Evolutionary conservation across 1,140 invertebrate genomes (phyloP), one percentile per base, ranked within the genome.

Genomic region (Ips nitidus): DNA sequence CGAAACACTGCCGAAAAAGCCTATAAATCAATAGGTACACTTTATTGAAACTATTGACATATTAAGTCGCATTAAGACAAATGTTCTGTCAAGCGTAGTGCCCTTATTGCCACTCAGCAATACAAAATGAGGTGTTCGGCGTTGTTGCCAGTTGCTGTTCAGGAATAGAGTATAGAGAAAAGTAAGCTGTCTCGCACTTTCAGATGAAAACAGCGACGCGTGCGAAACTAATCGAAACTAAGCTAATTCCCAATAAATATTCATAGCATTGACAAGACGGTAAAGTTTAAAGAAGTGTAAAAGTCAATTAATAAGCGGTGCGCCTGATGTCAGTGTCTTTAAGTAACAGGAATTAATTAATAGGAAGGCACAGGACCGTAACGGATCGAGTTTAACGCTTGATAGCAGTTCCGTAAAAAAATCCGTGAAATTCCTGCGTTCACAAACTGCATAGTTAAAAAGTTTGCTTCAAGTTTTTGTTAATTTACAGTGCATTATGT

Each of bases 41-140:
- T 68, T 71, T 71, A 71, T 71, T 71, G 70, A 71, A 71, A 67
- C 70, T 71, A 71, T 71, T 68, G 70, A 71, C 70, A 71, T 71
- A 71, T 71, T 71, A 71, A 63, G 65, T 67, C 65, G 66, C 65
- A 71, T 71, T 71, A 71, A 71, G 70, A 71, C 70, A 71, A 71
- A 71, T 71, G 70, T 71, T 71, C 65, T 71, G 70, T 71, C 70
- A 71, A 58, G 65, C 59, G 52, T 52, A 52, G 59, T 58, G 41
- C 22, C 58, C 63, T 71, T 71, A 71, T 71, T 71, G 70, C 61
- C 41, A 65, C 59, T 70, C 61, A 58, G 41, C 61, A 59, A 64
- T 70, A 71, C 62, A 71, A 71, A 69, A 55, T 63, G 67, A 63
- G 60, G 59, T 62, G 53, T 50, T 38, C 40, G 41, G 41, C 67